Evolutionary conservation across 37 sponge, comb jelly and placozoan genomes (phyloP), one percentile per base, ranked within the genome.

Genomic region (Spongilla lacustris): DNA sequence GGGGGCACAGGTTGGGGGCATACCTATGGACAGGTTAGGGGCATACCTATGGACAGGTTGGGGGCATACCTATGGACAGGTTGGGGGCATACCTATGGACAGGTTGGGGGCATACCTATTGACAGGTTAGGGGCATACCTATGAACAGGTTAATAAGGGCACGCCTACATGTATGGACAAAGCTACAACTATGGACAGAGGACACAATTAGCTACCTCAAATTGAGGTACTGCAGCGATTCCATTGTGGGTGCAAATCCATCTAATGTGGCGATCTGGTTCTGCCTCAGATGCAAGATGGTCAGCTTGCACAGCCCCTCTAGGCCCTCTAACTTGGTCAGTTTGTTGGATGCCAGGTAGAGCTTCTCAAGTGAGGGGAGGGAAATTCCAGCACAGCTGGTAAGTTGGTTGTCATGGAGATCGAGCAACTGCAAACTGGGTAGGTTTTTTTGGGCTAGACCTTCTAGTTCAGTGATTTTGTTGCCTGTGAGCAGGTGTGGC

Each of bases 221-320:
- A 69, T 98, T 98, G 82, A 98, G 36, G 80, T 96, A 94, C 70
- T 92, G 95, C 69, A 98, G 80, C 17, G 88, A 85, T n/a, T 70
- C 90, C 82, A 94, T 85, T 38, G 86, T 85, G 2, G 92, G 91
- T 22, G 93, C 68, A 73, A 98, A 90, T 35, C 95, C 98, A 70
- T 94, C 93, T 70, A 98, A 76, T 10, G 74, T 66, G 1, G 81
- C 74, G 22, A 98, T 74, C 71, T 81, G 86, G 76, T 98, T 98
- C 50, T 92, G 92, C 33, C 98, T 81, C 77, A 94, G 25, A 67
- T 98, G 98, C 0, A 98, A 81, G n/a, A 85, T 94, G 75, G 85
- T 87, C 74, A 98, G 84, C 77, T 89, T 81, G 23, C 69, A 79
- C 46, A 94, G 81, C n/a, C 36, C 70, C 22, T 88, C 90, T 30